Percentiles rank a stretch among this genome's conserved stretches.
These are phyloP conservation scores for Lasiurus cinereus DNA, from an alignment of 2,113 vertebrate genomes.

Conservation along the genomic window DNA sequence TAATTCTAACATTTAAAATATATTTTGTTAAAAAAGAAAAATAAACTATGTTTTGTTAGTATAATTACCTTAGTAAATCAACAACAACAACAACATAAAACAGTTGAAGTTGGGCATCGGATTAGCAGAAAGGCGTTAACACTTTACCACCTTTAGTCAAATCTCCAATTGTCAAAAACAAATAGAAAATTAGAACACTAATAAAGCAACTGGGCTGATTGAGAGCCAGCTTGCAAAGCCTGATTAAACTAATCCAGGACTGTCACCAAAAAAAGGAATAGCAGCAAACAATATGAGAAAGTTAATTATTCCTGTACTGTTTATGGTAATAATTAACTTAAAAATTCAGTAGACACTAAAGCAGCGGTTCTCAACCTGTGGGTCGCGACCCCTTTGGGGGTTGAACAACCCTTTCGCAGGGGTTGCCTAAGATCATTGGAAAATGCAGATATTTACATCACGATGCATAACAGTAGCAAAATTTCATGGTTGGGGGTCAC, in stretches of 20 bases:
- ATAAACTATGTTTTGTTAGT: not conserved
- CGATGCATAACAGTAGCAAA: no score
- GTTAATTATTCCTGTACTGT: not conserved
- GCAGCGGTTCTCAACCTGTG: no score
- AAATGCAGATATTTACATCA: no score
- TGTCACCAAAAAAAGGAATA: not conserved
- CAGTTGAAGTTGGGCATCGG: not conserved
- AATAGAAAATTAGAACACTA: not conserved
- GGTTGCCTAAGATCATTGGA: no score
- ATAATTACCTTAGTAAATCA: not conserved
- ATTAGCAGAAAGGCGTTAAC: constrained; percentile 2
- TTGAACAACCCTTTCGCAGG: no score
- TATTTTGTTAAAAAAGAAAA: not conserved
- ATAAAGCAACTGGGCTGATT: not conserved
- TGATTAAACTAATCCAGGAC: constrained; percentile 1
- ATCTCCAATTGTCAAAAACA: not conserved
- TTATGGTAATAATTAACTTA: not conserved
- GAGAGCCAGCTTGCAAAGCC: not conserved
- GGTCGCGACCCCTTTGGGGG: no score
- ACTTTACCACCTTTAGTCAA: not conserved
- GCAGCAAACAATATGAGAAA: not conserved
- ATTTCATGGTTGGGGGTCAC: no score
- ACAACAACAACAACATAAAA: not conserved
- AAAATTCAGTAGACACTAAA: not conserved
- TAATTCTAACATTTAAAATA: not conserved